Evolutionary conservation across 2,797 vertebrate species (phyloP).

Genomic region (Spondyliosoma cantharus): DNA sequence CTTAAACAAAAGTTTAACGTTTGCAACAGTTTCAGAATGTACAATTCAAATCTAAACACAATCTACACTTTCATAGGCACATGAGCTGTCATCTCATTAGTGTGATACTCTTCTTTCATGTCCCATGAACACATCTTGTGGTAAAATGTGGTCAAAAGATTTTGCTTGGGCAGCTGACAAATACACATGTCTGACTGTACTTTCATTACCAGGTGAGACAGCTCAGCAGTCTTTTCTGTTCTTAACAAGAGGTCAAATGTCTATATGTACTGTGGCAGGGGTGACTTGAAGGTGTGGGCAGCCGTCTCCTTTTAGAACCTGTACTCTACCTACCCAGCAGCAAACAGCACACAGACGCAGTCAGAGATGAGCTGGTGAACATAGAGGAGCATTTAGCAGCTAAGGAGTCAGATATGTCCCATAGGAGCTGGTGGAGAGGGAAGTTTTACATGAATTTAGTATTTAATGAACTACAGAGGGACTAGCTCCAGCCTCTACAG

Average conservation of each 20-base stretch:
- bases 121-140: too few species aligned
- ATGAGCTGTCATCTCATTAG: too few species aligned
- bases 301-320: too few species aligned
- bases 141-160: background rate
- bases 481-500: too few species aligned
- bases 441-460: background rate
- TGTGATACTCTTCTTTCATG: too few species aligned
- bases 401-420: background rate
- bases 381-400: background rate
- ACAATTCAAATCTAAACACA: background rate
- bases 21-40: background rate
- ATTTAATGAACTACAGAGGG: background rate
- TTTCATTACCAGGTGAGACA: too few species aligned
- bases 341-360: too few species aligned
- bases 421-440: background rate
- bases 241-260: too few species aligned
- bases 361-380: background rate
- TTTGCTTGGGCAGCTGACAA: background rate
- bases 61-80: background rate
- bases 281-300: too few species aligned
- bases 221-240: too few species aligned
- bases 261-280: too few species aligned
- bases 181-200: background rate
- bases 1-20: background rate
- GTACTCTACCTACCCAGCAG: too few species aligned